Percentiles rank a stretch among this genome's conserved stretches.
These are phyloP conservation scores for Euspilapteryx auroguttella DNA, from an alignment of 2,888 invertebrate genomes.

Conservation along the genomic window DNA sequence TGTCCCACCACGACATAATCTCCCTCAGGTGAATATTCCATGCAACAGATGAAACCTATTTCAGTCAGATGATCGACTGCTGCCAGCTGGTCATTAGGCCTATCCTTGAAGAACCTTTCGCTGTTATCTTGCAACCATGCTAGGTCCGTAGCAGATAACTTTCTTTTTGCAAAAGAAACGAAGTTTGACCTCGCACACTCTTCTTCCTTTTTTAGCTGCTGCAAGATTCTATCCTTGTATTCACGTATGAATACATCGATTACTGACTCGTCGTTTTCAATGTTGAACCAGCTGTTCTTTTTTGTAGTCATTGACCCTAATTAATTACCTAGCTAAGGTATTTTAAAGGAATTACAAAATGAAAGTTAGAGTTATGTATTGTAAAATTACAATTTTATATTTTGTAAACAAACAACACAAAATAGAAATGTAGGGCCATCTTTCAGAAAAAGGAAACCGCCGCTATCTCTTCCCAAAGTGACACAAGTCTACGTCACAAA, in stretches of 20 bases:
- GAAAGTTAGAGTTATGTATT: too few relatives aligned
- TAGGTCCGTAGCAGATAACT: slow-evolving; percentile 11
- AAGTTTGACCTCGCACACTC: slow-evolving; percentile 15
- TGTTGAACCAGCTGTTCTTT: too few relatives aligned
- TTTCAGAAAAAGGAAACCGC: too few relatives aligned
- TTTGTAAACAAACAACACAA: too few relatives aligned
- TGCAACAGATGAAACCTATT: slow-evolving; percentile 27
- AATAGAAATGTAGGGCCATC: too few relatives aligned
- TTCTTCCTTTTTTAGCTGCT: slow-evolving; percentile 16
- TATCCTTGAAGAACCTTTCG: slow-evolving; percentile 25
- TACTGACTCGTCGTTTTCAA: slow-evolving; percentile 22
- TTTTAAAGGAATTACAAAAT: too few relatives aligned
- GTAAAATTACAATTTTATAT: too few relatives aligned
- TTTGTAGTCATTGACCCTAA: too few relatives aligned
- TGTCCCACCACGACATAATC: slow-evolving; percentile 41
- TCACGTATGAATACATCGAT: slow-evolving; percentile 24
- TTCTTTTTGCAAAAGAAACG: slow-evolving; percentile 25
- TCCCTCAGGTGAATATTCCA: slow-evolving; percentile 40
- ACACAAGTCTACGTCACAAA: too few relatives aligned
- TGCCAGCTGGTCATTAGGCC: slow-evolving; percentile 19
- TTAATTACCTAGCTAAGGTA: too few relatives aligned
- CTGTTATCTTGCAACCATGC: slow-evolving; percentile 29
- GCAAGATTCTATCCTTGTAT: slow-evolving; percentile 23
- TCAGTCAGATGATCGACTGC: slow-evolving; percentile 21
- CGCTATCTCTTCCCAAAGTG: too few relatives aligned